Base-by-base conservation (phyloP, 2,113 vertebrate species). In the Ochotona princeps region DNA sequence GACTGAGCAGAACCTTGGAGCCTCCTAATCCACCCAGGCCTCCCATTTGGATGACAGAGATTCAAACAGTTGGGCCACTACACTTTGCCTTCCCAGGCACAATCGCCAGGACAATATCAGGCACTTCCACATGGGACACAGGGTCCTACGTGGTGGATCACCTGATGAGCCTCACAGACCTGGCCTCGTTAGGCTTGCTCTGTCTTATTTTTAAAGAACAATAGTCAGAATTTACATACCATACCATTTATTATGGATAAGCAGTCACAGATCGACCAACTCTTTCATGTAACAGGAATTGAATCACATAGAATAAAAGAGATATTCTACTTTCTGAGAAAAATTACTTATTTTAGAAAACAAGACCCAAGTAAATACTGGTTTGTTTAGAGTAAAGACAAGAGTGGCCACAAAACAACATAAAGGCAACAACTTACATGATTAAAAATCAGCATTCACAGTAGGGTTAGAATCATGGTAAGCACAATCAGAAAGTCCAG, bases 191-290 rank as follows among this genome's bases (percentile, higher is more conserved):
- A 44, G 38, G 54, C 18, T 13, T 18, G 14, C 20, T 51, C 49
- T 20, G 2, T 23, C 44, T 54, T 66, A 35, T 51, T 78, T 70
- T 73, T 32, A 85, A 92, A 81, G 30, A 76, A 80, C 66, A 2
- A 76, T 25, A 96, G 61, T 76, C 26, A 63, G 35, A 57, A 82
- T 73, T 88, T 91, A 54, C 30, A 79, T 78, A 69, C 1, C 23
- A 51, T 76, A 83, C 25, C 57, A 91, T 74, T 95, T 89, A 91
- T 83, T 78, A 38, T 70, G 2, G 32, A 74, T 92, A 91, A 79
- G 21, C n/a, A 83, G 23, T 74, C 70, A 47, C 54, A 73, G 69
- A 23, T 38, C 47, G 63, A 74, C 23, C 47, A 96, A 49, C n/a
- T 4, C 67, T 69, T 88, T 72, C 38, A 51, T 35, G 35, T 87